Percentiles rank a stretch among this genome's conserved stretches.
These are phyloP conservation scores for Drosophila stalkeri DNA, from an alignment of 2,888 invertebrate species.

Conservation along the genomic window DNA sequence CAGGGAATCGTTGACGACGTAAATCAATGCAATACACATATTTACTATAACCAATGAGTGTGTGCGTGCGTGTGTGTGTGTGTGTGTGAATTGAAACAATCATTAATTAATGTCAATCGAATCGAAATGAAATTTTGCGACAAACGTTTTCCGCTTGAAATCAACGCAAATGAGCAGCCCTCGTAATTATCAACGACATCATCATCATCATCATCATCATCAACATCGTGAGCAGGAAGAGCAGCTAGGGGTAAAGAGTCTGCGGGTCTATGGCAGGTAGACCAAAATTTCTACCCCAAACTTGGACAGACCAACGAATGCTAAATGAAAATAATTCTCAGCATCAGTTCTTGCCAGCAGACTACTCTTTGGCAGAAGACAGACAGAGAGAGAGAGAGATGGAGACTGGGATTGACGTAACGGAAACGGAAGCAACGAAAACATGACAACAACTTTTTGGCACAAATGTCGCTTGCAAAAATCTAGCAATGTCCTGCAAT, in stretches of 20 bases:
- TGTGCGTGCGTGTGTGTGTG: slow-evolving; percentile 27
- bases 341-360: slow-evolving; percentile 38
- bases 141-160: slow-evolving; percentile 77
- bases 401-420: slow-evolving; percentile 11
- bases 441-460: slow-evolving; percentile 59
- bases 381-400: background rate
- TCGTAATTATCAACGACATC: slow-evolving; percentile 25
- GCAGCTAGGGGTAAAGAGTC: slow-evolving; percentile 27
- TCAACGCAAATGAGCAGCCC: slow-evolving; percentile 72
- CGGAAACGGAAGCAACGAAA: slow-evolving; percentile 61
- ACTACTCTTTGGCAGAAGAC: slow-evolving; percentile 5
- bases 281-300: slow-evolving; percentile 11
- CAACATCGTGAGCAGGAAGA: background rate
- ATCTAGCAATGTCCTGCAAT: slow-evolving; percentile 65
- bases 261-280: slow-evolving; percentile 55
- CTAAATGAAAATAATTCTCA: slow-evolving; percentile 44
- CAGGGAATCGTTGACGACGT: slow-evolving; percentile 66
- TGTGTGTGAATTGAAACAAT: slow-evolving; percentile 71
- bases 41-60: slow-evolving; percentile 22
- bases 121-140: slow-evolving; percentile 76
- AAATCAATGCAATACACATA: slow-evolving; percentile 68
- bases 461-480: slow-evolving; percentile 61
- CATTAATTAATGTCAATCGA: slow-evolving; percentile 81
- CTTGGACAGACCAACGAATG: slow-evolving; percentile 42
- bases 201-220: background rate